Base-by-base conservation (phyloP, 2,797 vertebrate species). In the Emys orbicularis region DNA sequence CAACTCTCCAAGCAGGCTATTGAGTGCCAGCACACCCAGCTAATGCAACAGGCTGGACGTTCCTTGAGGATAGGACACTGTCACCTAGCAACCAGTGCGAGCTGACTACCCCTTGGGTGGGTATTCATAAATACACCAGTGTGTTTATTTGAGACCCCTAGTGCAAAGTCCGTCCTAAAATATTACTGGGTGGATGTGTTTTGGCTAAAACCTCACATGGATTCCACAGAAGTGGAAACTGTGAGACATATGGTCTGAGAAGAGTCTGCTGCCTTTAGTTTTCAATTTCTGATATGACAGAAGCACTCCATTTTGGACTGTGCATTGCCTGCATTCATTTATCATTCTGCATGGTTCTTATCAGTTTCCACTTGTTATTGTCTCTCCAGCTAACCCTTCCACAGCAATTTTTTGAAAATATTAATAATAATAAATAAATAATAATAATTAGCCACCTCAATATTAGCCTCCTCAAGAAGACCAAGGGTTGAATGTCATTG, bases 251-350 rank as follows among this genome's bases (percentile, higher is more conserved):
- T 19, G 31, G 10, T 52, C 49, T 29, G 18, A 31, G 37, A 15
- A 44, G 77, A 0, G 15, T 74, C 57, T 86, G 44, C 59, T 79
- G 52, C 86, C 90, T 81, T 41, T 27, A 37, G 4, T 81, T 92
- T 90, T 37, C 23, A 41, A 0, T 11, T 53, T 61, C 0, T 0
- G 5, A 0, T 0, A 1, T 4, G 56, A 19, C 77, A 52, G 77
- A 34, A 52, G 49, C 49, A 16, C 53, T 44, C 5, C 37, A 18
- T 25, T 82, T 47, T 76, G 44, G 25, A 31, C 15, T 18, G 44
- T 8, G 74, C 27, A 16, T 31, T 23, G 25, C 74, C 25, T 49
- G 74, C 74, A 77, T 49, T 77, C 25, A 77, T 7, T 77, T 77
- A 9, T 77, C 74, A 77, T 77, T 77, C 44, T 47, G 44, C 44